Conservation (phyloP, 2,888 invertebrate species). For the Danaus chrysippus region DNA sequence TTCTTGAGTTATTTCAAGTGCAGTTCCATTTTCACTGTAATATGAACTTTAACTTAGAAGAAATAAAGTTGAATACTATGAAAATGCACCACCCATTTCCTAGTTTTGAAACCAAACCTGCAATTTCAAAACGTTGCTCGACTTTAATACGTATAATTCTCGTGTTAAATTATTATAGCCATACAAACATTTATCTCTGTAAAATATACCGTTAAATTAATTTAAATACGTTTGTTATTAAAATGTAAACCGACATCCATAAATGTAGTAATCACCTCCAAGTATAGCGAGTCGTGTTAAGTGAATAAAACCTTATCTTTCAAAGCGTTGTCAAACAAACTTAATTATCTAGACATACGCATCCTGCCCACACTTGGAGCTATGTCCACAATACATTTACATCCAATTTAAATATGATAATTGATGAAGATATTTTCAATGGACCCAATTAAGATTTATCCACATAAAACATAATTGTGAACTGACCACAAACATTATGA, state of each 20-base stretch:
- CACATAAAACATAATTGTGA: neutral
- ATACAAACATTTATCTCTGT: neutral
- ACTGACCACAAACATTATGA: neutral
- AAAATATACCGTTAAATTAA: neutral
- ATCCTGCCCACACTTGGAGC: slow-evolving; percentile 1
- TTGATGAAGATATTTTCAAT: neutral
- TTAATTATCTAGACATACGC: slow-evolving; percentile 2
- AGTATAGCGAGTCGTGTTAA: slow-evolving; percentile 1
- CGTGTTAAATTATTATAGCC: neutral
- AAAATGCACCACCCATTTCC: neutral
- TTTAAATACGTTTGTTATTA: too few relatives aligned
- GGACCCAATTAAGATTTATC: neutral
- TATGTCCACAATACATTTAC: neutral
- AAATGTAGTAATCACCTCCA: neutral
- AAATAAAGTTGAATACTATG: neutral
- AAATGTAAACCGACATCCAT: too few relatives aligned
- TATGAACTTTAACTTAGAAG: slow-evolving; percentile 18
- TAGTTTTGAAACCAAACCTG: slow-evolving; percentile 5
- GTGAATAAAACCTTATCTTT: slow-evolving; percentile 1
- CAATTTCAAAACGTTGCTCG: neutral
- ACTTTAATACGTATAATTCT: neutral
- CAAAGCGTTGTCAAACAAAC: neutral
- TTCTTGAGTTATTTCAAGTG: slow-evolving; percentile 32
- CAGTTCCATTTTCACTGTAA: slow-evolving; percentile 32
- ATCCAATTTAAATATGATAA: neutral